Evolutionary conservation across 2,888 invertebrate species (phyloP).

Genomic region (Plemyria rubiginata): DNA sequence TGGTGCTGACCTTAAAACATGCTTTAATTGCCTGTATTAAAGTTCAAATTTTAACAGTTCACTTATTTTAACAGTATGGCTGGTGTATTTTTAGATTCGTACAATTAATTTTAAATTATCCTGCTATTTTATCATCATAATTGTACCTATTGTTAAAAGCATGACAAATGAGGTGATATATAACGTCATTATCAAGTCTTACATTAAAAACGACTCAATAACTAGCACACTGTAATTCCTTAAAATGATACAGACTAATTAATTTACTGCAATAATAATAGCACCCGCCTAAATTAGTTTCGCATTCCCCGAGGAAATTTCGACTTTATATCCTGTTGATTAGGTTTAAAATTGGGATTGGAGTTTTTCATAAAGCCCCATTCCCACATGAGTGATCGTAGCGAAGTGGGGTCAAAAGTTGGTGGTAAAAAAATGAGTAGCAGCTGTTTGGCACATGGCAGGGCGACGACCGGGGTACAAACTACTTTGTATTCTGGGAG

Average conservation of each 20-base stretch:
- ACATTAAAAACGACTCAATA: constrained; percentile 43
- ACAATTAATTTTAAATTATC: too few relatives aligned
- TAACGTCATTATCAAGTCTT: constrained; percentile 6
- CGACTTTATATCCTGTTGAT: constrained; percentile 49
- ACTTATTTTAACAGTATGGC: too few relatives aligned
- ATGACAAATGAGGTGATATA: constrained; percentile 12
- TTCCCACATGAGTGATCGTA: constrained; percentile 82
- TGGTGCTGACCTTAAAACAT: too few relatives aligned
- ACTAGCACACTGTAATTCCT: constrained; percentile 52
- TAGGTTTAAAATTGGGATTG: constrained; percentile 65
- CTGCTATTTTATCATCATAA: too few relatives aligned
- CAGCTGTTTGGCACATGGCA: constrained; percentile 80
- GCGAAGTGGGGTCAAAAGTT: constrained; percentile 81
- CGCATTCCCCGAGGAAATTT: constrained; percentile 46
- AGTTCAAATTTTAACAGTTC: too few relatives aligned
- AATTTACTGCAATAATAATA: constrained; percentile 65
- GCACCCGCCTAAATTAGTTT: constrained; percentile 57
- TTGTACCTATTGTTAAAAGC: neutral
- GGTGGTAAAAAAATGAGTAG: constrained; percentile 76
- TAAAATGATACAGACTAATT: constrained; percentile 58
- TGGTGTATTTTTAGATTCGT: too few relatives aligned
- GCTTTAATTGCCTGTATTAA: too few relatives aligned
- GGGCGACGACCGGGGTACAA: constrained; percentile 35
- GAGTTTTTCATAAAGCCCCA: constrained; percentile 63
- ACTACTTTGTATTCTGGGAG: constrained; percentile 29